Evolutionary conservation across 2,888 invertebrate species (phyloP).

Genomic region (Eristalinus sepulchralis): DNA sequence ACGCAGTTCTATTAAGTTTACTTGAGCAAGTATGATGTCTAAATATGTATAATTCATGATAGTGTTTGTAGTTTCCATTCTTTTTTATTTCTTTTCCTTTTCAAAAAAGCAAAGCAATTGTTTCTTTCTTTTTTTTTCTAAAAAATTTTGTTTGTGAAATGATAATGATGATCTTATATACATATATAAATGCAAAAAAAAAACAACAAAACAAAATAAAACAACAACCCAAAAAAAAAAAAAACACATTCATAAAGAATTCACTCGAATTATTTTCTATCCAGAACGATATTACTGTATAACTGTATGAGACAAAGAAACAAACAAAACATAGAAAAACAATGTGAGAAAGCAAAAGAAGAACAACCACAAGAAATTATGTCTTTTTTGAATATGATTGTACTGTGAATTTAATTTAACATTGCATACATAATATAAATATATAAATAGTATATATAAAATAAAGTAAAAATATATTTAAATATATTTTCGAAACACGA

Average conservation of each 20-base stretch:
- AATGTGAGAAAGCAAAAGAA: background rate
- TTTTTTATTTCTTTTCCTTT: constrained; percentile 27
- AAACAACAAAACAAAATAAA: background rate
- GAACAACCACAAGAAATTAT: constrained; percentile 39
- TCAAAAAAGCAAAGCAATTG: constrained; percentile 7
- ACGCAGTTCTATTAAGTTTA: background rate
- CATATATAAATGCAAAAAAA: constrained; percentile 12
- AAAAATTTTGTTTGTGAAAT: constrained; percentile 56
- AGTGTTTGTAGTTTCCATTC: constrained; percentile 35
- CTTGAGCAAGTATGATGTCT: constrained; percentile 35
- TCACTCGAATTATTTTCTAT: constrained; percentile 61
- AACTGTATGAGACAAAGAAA: constrained; percentile 31
- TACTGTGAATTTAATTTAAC: constrained; percentile 67
- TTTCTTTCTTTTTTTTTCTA: constrained; percentile 28
- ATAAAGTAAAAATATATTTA: constrained; percentile 50
- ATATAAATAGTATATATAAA: constrained; percentile 47
- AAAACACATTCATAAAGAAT: constrained; percentile 12
- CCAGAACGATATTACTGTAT: constrained; percentile 64
- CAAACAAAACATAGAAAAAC: background rate
- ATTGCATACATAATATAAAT: constrained; percentile 64
- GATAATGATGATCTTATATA: constrained; percentile 49
- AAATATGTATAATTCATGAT: constrained; percentile 22
- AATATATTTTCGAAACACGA: constrained; percentile 68
- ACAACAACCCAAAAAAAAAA: constrained; percentile 16
- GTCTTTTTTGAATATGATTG: constrained; percentile 63